These are phyloP conservation scores for Julus scanicus DNA, from an alignment of 2,888 invertebrate genomes.

Conservation along the genomic window DNA sequence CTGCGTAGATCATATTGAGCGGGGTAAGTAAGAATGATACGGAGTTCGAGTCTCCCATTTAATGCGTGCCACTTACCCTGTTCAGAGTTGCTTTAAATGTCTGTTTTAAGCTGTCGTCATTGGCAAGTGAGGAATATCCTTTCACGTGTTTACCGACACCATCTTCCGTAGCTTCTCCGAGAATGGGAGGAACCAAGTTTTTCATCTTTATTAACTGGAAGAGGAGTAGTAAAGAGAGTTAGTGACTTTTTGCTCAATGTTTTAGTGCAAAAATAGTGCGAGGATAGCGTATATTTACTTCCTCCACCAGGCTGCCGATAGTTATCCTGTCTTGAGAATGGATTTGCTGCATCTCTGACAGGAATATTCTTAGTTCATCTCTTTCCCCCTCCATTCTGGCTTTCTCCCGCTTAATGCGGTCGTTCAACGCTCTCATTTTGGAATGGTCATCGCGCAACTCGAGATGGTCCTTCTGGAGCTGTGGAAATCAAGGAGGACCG, in stretches of 20 bases:
- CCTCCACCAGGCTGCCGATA: slow-evolving; percentile 53
- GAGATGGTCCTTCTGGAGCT: slow-evolving; percentile 86
- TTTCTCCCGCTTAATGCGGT: slow-evolving; percentile 87
- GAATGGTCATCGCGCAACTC: slow-evolving; percentile 92
- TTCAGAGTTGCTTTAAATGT: slow-evolving; percentile 54
- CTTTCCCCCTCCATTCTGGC: slow-evolving; percentile 77
- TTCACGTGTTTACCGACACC: not conserved
- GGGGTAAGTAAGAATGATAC: not conserved
- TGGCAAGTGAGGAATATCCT: not conserved
- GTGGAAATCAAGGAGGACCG: slow-evolving; percentile 48
- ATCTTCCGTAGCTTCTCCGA: slow-evolving; percentile 19
- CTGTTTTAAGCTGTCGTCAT: slow-evolving; percentile 49
- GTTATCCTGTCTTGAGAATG: slow-evolving; percentile 46
- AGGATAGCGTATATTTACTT: slow-evolving; percentile 34
- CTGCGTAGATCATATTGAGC: slow-evolving; percentile 25
- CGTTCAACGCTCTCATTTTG: slow-evolving; percentile 88
- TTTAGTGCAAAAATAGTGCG: not conserved
- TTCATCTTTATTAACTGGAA: slow-evolving; percentile 55
- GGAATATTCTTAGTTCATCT: slow-evolving; percentile 60
- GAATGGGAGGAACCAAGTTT: slow-evolving; percentile 45
- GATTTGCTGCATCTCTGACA: slow-evolving; percentile 51
- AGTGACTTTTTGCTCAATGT: not conserved
- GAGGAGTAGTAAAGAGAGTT: not conserved
- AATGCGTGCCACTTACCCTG: slow-evolving; percentile 46
- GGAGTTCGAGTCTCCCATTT: not conserved